A percentile compares a stretch with the other conserved stretches of the same genome.
These are phyloP conservation scores for Channallabes apus DNA, from an alignment of 2,797 vertebrate species.

Conservation along the genomic window DNA sequence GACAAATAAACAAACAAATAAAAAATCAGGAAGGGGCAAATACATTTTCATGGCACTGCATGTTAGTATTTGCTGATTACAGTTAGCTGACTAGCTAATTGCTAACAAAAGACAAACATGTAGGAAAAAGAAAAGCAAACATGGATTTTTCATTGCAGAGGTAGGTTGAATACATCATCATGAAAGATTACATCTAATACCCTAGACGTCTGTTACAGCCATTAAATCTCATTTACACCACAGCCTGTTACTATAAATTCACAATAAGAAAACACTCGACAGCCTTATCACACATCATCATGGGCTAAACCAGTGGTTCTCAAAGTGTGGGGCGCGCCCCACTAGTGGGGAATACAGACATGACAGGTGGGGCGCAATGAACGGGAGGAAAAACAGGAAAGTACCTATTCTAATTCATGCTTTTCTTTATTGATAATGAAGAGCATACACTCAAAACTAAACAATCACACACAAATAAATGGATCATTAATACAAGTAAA, in stretches of 20 bases:
- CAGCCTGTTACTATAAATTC: neutral
- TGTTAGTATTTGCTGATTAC: neutral
- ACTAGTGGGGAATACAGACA: no score
- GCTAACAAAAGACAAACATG: neutral
- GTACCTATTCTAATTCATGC: no score
- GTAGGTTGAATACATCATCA: neutral
- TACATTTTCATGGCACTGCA: no score
- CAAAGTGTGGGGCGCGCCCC: no score
- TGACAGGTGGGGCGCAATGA: no score
- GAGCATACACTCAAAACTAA: no score
- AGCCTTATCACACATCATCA: neutral
- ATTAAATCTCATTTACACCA: neutral
- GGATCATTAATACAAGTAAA: no score
- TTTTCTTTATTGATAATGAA: no score
- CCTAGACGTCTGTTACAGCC: neutral
- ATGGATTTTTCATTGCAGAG: neutral
- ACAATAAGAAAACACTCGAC: neutral
- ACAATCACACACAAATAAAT: no score
- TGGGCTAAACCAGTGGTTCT: neutral
- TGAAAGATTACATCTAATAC: neutral
- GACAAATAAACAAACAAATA: no score
- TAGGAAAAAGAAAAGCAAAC: neutral
- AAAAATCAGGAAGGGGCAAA: no score
- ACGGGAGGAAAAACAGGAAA: no score
- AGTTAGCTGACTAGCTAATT: neutral